Evolutionary conservation across 2,797 vertebrate genomes (phyloP).

Genomic region (Aplochiton taeniatus): DNA sequence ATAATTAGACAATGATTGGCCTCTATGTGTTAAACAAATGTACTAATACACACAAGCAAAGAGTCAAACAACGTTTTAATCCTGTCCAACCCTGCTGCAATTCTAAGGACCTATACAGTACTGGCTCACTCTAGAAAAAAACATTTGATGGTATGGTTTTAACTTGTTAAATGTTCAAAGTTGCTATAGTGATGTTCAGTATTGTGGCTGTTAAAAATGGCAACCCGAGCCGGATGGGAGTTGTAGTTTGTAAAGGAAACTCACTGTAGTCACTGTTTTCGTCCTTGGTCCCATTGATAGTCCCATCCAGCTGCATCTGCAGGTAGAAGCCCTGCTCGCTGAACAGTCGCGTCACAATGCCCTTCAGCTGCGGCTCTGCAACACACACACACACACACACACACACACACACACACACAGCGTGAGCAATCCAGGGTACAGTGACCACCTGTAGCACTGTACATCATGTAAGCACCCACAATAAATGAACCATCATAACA

Average conservation of each 20-base stretch:
- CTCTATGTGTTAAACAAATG: too few species aligned
- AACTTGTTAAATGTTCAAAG: too few species aligned
- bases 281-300: constrained; percentile 92
- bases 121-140: too few species aligned
- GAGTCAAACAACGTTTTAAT: too few species aligned
- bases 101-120: too few species aligned
- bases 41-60: too few species aligned
- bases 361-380: constrained; percentile 97
- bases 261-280: constrained; percentile 99
- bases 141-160: too few species aligned
- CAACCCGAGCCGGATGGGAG: neutral
- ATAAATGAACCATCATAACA: too few species aligned
- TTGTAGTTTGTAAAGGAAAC: constrained; percentile 43
- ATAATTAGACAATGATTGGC: neutral
- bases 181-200: too few species aligned
- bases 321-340: constrained; percentile 96
- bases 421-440: constrained; percentile 12
- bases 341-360: constrained; percentile 97
- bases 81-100: too few species aligned
- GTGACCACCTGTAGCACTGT: too few species aligned
- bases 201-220: too few species aligned
- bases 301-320: constrained; percentile 94
- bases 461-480: neutral
- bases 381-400: constrained; percentile 12
- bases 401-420: constrained; percentile 24